phyloP scores from a whole-genome alignment of 2,797 vertebrate species.

The Cryptoblepharus egeriae region DNA sequence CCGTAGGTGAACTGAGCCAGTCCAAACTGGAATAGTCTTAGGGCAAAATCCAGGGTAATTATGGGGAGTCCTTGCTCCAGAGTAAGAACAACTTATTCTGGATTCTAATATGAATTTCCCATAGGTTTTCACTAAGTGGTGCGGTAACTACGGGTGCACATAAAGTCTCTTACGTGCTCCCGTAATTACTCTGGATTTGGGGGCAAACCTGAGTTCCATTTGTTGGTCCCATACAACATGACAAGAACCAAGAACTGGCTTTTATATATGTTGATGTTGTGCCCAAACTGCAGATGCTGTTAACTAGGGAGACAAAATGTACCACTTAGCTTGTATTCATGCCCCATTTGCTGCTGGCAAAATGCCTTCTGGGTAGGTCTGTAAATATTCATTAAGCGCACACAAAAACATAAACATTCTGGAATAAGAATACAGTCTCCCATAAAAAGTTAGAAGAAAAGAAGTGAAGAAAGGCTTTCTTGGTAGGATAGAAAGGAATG shows the following conservation, averaged over 20 bases:
- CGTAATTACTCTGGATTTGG: too few relatives aligned
- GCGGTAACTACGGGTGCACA: too few relatives aligned
- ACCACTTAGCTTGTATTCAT: not conserved
- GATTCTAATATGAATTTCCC: too few relatives aligned
- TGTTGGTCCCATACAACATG: not conserved
- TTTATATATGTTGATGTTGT: not conserved
- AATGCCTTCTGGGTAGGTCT: not conserved
- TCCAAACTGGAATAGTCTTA: not conserved
- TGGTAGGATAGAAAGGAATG: slow-evolving; percentile 71
- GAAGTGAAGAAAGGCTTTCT: slow-evolving; percentile 66
- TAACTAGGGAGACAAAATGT: not conserved
- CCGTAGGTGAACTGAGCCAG: not conserved
- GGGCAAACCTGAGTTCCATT: not conserved
- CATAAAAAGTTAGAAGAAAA: slow-evolving; percentile 69
- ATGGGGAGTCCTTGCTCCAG: too few relatives aligned
- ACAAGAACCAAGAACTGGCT: not conserved
- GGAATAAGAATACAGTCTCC: slow-evolving; percentile 58
- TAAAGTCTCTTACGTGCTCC: too few relatives aligned
- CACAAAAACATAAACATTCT: slow-evolving; percentile 39
- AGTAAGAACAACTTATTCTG: too few relatives aligned
- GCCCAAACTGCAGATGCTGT: not conserved
- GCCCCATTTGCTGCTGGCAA: not conserved
- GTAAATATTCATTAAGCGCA: slow-evolving; percentile 2
- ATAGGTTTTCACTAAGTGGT: too few relatives aligned
- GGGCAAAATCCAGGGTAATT: too few relatives aligned